phyloP scores from a whole-genome alignment of 2,113 vertebrate genomes.

The Cephalopholis sonnerati region DNA sequence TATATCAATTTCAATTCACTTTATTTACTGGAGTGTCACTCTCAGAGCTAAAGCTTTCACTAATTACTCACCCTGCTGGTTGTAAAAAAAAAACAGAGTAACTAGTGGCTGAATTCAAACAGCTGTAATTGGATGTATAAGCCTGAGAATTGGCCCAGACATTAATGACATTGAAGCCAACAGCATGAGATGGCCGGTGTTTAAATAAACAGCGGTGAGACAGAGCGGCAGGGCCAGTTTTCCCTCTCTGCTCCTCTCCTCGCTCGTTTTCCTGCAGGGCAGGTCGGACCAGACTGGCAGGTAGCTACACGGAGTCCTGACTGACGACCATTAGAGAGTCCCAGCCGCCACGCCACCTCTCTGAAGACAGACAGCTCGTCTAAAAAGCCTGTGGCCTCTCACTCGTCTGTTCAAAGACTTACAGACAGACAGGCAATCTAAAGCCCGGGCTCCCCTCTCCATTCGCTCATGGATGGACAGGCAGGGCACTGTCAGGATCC shows the following conservation, averaged over 20 bases:
- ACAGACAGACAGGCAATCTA: constrained; percentile 54
- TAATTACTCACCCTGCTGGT: constrained; percentile 52
- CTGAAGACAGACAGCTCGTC: constrained; percentile 62
- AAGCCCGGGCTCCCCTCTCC: constrained; percentile 36
- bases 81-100: constrained; percentile 5
- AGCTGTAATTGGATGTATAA: constrained; percentile 43
- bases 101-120: constrained; percentile 26
- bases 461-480: constrained; percentile 37
- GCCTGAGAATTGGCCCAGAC: constrained; percentile 39
- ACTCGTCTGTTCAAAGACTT: constrained; percentile 42
- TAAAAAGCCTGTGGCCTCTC: constrained; percentile 60
- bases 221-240: constrained; percentile 27
- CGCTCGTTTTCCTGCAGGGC: constrained; percentile 57
- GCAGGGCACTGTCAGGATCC: constrained; percentile 50
- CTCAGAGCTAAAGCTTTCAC: constrained; percentile 9
- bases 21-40: constrained; percentile 30
- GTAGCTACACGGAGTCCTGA: constrained; percentile 50
- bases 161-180: constrained; percentile 42
- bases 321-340: constrained; percentile 64
- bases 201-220: constrained; percentile 60
- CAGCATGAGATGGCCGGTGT: constrained; percentile 4
- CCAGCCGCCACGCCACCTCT: constrained; percentile 31
- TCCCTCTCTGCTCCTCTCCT: background rate
- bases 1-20: constrained; percentile 38
- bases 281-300: constrained; percentile 77